Evolutionary conservation across 2,797 vertebrate genomes (phyloP).

Genomic region (Valencia hispanica): DNA sequence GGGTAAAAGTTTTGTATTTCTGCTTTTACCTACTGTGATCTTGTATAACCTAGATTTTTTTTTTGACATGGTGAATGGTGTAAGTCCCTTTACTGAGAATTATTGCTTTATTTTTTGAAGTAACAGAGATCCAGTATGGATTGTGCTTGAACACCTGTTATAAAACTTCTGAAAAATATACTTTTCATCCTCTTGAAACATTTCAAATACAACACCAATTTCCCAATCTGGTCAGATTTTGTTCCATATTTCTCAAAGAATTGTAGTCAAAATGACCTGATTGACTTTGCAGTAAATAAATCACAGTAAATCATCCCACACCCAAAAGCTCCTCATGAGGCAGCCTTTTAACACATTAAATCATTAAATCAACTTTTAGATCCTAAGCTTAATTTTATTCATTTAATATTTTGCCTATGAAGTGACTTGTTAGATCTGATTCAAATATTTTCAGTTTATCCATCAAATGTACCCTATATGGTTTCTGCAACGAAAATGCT

Average conservation of each 20-base stretch:
- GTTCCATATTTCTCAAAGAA: neutral
- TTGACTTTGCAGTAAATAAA: too few species aligned
- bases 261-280: neutral
- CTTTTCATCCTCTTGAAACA: neutral
- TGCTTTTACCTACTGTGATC: neutral
- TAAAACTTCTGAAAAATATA: neutral
- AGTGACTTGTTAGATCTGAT: neutral
- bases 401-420: neutral
- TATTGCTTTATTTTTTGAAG: too few species aligned
- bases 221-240: neutral
- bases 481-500: neutral
- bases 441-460: neutral
- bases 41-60: neutral
- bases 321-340: too few species aligned
- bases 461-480: neutral
- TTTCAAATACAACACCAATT: neutral
- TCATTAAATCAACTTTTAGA: too few species aligned
- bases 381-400: too few species aligned
- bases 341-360: too few species aligned
- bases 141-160: too few species aligned
- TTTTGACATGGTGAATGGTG: neutral
- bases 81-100: neutral
- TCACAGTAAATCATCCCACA: too few species aligned
- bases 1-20: neutral
- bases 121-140: too few species aligned